Evolutionary conservation across 2,113 vertebrate species (phyloP).

Genomic region (Boleophthalmus pectinirostris): DNA sequence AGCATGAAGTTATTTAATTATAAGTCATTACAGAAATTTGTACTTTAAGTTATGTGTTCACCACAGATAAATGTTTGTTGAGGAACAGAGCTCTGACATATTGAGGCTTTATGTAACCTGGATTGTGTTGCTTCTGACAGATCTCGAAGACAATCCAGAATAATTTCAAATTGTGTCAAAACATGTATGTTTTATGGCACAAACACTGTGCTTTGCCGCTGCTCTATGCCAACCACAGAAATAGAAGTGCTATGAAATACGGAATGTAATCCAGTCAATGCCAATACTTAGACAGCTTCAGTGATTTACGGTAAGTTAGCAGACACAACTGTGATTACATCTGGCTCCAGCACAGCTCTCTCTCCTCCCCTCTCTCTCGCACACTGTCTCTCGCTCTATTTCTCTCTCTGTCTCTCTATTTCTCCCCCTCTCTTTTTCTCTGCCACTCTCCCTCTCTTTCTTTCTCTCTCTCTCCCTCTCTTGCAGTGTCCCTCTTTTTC

Average conservation of each 20-base stretch:
- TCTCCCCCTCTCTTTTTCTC: conserved; percentile 3
- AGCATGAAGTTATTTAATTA: background rate
- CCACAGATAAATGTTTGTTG: background rate
- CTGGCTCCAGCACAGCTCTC: conserved; percentile 33
- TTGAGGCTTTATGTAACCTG: background rate
- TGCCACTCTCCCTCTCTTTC: conserved; percentile 8
- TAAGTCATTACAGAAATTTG: background rate
- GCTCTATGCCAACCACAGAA: background rate
- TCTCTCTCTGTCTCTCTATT: conserved; percentile 13
- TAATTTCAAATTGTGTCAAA: background rate
- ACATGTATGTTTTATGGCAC: background rate
- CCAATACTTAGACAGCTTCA: conserved; percentile 53
- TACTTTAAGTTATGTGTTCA: background rate
- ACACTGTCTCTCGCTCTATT: conserved; percentile 11
- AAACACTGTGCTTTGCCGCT: background rate
- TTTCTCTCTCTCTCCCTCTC: conserved; percentile 7
- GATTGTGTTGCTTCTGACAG: background rate
- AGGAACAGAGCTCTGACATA: background rate
- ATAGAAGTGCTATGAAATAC: conserved; percentile 31
- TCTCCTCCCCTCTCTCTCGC: conserved; percentile 1
- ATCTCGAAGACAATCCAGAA: background rate
- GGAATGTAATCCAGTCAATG: conserved; percentile 1
- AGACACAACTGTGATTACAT: conserved; percentile 52
- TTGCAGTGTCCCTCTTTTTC: too few species aligned
- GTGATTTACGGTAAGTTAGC: conserved; percentile 40